Percentiles rank a stretch among this genome's conserved stretches.
These are phyloP conservation scores for Drosophila pullipes DNA, from an alignment of 2,888 invertebrate genomes.

Conservation along the genomic window DNA sequence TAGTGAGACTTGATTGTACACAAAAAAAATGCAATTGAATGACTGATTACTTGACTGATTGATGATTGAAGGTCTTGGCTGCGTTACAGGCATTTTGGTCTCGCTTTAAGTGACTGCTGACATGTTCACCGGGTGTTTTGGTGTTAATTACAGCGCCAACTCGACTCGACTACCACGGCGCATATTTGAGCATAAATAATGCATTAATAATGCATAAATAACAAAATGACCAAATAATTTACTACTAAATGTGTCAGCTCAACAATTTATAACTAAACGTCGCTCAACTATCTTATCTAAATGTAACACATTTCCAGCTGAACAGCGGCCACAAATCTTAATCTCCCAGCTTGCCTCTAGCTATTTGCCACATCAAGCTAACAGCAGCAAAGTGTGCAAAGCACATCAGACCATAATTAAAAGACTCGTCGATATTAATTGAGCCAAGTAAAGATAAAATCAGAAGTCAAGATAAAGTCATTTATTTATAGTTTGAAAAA, in stretches of 20 bases:
- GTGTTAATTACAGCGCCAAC: slow-evolving; percentile 80
- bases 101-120: slow-evolving; percentile 82
- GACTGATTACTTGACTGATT: slow-evolving; percentile 80
- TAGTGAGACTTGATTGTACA: neutral
- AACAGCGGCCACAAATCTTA: neutral
- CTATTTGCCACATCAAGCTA: neutral
- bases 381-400: neutral
- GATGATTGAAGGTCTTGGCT: slow-evolving; percentile 75
- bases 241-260: slow-evolving; percentile 9
- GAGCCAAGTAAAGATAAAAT: neutral
- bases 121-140: slow-evolving; percentile 79
- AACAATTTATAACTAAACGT: slow-evolving; percentile 27
- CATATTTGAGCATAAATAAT: slow-evolving; percentile 40
- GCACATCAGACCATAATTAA: neutral
- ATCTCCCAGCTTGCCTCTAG: neutral
- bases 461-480: neutral
- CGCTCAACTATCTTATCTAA: slow-evolving; percentile 11
- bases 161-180: slow-evolving; percentile 21
- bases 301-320: slow-evolving; percentile 9
- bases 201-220: slow-evolving; percentile 38
- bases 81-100: slow-evolving; percentile 50
- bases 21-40: slow-evolving; percentile 56
- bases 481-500: neutral
- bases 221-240: slow-evolving; percentile 38
- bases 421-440: neutral